Conservation (phyloP, 2,888 invertebrate genomes). For the Eupsilia transversa region DNA sequence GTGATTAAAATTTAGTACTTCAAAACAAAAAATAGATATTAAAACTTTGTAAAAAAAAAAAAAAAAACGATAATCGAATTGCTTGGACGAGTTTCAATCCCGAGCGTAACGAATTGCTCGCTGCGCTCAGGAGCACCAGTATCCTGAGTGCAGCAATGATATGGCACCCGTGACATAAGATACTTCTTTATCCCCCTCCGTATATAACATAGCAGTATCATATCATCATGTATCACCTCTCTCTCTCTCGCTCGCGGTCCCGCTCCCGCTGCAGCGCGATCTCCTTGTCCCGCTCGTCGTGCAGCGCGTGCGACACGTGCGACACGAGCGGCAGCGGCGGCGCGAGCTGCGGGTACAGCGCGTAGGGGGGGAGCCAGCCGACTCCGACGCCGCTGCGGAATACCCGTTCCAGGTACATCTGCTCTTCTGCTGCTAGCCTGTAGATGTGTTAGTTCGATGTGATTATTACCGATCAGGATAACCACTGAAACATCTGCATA, state of each 20-base stretch:
- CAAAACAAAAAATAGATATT: background rate
- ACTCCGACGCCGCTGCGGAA: constrained; percentile 90
- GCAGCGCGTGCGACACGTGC: constrained; percentile 86
- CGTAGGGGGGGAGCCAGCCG: constrained; percentile 90
- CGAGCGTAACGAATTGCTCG: background rate
- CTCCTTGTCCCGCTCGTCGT: constrained; percentile 89
- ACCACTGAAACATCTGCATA: background rate
- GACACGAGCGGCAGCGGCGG: constrained; percentile 82
- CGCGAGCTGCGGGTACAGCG: constrained; percentile 86
- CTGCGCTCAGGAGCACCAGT: background rate
- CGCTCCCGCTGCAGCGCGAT: constrained; percentile 89
- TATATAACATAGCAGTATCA: background rate
- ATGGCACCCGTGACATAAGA: background rate
- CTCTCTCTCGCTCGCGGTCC: constrained; percentile 86
- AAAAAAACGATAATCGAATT: background rate
- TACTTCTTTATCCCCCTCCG: background rate
- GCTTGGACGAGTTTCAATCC: background rate
- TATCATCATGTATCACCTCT: constrained; percentile 58
- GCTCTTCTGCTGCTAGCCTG: constrained; percentile 93
- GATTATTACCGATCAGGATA: background rate
- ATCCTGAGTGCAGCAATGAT: background rate
- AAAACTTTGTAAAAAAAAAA: background rate
- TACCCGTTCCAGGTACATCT: constrained; percentile 96
- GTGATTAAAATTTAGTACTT: too few relatives aligned
- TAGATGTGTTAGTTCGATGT: background rate